A percentile compares a stretch with the other conserved stretches of the same genome.
Conservation (phyloP, 2,797 vertebrate species). For the Schizopygopsis malacanthus region DNA sequence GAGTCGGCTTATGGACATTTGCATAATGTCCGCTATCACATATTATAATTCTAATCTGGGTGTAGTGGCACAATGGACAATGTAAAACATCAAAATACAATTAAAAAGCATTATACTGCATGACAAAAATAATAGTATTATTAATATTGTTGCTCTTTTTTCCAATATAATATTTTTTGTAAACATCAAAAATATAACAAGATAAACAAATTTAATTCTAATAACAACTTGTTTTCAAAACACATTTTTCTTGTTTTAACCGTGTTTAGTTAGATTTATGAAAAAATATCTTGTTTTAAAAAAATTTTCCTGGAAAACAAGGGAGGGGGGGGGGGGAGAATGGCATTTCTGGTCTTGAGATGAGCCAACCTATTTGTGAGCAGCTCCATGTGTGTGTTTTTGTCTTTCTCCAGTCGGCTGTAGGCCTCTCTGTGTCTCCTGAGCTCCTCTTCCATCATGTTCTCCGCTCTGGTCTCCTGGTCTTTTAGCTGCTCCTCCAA, state of each 20-base stretch:
- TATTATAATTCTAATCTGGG: too few species aligned
- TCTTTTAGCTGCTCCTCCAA: constrained; percentile 96
- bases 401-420: constrained; percentile 90
- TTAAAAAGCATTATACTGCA: background rate
- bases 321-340: too few species aligned
- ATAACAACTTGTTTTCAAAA: background rate
- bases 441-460: constrained; percentile 83
- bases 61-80: background rate
- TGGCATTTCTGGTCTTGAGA: background rate
- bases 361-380: constrained; percentile 75
- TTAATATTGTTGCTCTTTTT: background rate
- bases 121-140: background rate
- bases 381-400: constrained; percentile 88
- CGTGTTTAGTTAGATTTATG: background rate
- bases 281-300: background rate
- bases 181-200: background rate
- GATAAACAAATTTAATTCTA: background rate
- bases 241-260: background rate
- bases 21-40: too few species aligned
- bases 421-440: constrained; percentile 89
- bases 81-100: background rate
- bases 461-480: constrained; percentile 89
- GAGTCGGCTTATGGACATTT: too few species aligned
- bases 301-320: background rate
- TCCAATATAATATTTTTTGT: background rate